Evolutionary conservation across 2,888 invertebrate genomes (phyloP).

Genomic region (Mellilla xanthometata): DNA sequence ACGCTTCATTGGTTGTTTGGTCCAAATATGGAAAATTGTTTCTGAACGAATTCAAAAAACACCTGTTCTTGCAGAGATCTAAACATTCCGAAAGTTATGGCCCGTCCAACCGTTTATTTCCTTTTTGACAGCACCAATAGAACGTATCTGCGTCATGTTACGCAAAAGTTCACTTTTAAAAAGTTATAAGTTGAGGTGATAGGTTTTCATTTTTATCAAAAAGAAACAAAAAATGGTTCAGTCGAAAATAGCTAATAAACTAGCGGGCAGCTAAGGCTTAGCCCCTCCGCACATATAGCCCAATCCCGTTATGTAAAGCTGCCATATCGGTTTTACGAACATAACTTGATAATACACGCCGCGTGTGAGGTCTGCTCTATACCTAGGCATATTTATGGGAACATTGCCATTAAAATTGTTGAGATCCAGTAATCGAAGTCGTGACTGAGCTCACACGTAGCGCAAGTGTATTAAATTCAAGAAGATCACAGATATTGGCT

Average conservation of each 20-base stretch:
- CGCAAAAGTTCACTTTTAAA: too few relatives aligned
- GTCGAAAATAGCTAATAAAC: constrained; percentile 22
- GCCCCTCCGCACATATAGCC: constrained; percentile 23
- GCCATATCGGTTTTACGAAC: constrained; percentile 22
- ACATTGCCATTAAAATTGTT: constrained; percentile 15
- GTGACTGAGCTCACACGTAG: constrained; percentile 7
- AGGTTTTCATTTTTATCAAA: too few relatives aligned
- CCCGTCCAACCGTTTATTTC: too few relatives aligned
- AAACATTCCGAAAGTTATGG: constrained; percentile 15
- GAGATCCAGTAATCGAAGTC: constrained; percentile 13
- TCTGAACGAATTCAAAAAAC: too few relatives aligned
- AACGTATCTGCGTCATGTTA: too few relatives aligned
- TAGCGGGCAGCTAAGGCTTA: constrained; percentile 21
- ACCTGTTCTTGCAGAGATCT: constrained; percentile 3
- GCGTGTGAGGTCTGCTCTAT: constrained; percentile 17
- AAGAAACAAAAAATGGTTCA: too few relatives aligned
- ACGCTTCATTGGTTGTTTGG: not conserved
- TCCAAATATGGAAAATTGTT: too few relatives aligned
- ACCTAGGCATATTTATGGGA: constrained; percentile 16
- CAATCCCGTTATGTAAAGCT: constrained; percentile 42
- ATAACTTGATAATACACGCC: constrained; percentile 19
- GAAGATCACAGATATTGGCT: constrained; percentile 1
- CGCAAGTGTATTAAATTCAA: constrained; percentile 3
- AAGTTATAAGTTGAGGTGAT: too few relatives aligned
- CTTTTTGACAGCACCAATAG: too few relatives aligned